These are phyloP conservation scores for Limnephilus rhombicus DNA, from an alignment of 2,888 invertebrate genomes.

Conservation along the genomic window DNA sequence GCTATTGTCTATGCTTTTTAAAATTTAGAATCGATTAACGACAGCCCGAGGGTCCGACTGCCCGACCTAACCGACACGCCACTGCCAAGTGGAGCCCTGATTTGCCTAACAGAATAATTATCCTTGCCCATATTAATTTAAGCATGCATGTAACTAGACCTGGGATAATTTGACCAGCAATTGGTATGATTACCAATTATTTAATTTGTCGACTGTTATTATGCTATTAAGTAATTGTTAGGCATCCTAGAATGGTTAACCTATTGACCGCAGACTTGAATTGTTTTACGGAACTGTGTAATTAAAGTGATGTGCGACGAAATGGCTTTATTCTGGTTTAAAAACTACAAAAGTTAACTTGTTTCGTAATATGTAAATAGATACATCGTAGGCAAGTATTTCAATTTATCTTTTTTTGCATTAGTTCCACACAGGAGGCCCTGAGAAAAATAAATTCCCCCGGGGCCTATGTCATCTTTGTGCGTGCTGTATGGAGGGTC, in stretches of 20 bases:
- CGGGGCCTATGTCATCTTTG: no score
- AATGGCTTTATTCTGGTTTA: no score
- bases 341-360: no score
- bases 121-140: not conserved
- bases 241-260: conserved; percentile 3
- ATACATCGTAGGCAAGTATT: no score
- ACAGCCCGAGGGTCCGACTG: no score
- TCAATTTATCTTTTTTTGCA: no score
- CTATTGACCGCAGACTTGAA: not conserved
- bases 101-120: not conserved
- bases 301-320: not conserved
- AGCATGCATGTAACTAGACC: not conserved
- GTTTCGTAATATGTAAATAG: no score
- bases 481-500: no score
- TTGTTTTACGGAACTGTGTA: not conserved
- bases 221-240: not conserved
- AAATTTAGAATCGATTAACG: no score
- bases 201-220: not conserved
- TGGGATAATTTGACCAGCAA: not conserved
- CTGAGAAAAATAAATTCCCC: no score
- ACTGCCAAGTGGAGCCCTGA: not conserved
- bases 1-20: no score
- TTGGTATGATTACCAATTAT: conserved; percentile 13
- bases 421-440: no score
- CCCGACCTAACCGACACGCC: not conserved